These are phyloP conservation scores for Lithosia quadra DNA, from an alignment of 2,888 invertebrate species.

Conservation along the genomic window DNA sequence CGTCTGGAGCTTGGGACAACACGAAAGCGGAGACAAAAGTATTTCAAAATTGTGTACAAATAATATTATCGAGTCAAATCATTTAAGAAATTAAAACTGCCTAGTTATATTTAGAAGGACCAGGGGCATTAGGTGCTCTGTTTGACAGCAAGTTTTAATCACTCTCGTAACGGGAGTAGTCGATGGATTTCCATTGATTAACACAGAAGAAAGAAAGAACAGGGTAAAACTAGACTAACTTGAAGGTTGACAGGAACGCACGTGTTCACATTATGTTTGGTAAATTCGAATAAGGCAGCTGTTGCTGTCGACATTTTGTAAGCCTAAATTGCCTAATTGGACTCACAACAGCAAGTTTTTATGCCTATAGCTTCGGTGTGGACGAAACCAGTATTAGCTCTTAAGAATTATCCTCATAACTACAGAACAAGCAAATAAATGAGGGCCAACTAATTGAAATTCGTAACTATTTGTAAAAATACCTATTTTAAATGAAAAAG, in stretches of 20 bases:
- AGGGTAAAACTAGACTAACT: neutral
- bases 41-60: neutral
- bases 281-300: too few species aligned
- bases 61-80: neutral
- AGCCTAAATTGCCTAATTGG: neutral
- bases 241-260: too few species aligned
- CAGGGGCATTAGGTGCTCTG: neutral
- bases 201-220: neutral
- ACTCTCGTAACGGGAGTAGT: neutral
- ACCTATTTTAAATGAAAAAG: too few species aligned
- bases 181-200: neutral
- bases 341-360: neutral
- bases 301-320: too few species aligned
- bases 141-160: neutral
- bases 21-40: neutral
- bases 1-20: conserved; percentile 1
- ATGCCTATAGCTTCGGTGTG: neutral
- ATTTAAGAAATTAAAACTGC: neutral
- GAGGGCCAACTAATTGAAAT: too few species aligned
- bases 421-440: too few species aligned
- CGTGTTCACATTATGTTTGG: neutral
- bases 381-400: neutral
- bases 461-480: too few species aligned
- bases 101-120: neutral
- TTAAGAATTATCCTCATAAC: neutral